phyloP scores from a whole-genome alignment of 2,113 vertebrate genomes.

The Colaptes auratus region DNA sequence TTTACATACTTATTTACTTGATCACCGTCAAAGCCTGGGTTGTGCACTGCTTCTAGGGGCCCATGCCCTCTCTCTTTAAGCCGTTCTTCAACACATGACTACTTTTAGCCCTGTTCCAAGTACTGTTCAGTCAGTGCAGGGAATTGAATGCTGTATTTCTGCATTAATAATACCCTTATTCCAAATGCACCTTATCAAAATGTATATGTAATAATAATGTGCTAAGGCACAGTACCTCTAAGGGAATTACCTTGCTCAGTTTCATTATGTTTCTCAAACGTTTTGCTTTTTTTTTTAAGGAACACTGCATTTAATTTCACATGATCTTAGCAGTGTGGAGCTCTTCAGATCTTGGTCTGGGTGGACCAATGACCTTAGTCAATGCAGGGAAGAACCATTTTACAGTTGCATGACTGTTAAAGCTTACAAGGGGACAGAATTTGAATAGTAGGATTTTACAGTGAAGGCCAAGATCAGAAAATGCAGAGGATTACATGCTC shows the following conservation, averaged over 20 bases:
- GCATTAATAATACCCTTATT: neutral
- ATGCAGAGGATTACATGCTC: neutral
- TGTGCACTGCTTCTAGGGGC: too few relatives aligned
- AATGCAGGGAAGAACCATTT: neutral
- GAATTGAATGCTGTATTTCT: neutral
- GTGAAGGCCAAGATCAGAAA: neutral
- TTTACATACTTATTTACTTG: too few relatives aligned
- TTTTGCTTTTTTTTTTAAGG: neutral
- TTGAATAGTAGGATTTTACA: neutral
- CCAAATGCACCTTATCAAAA: neutral
- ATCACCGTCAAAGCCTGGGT: too few relatives aligned
- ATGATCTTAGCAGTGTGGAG: neutral
- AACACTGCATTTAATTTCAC: neutral
- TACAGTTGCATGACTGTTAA: neutral
- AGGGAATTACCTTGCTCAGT: neutral
- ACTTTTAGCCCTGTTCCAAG: fast-evolving
- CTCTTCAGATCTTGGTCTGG: neutral
- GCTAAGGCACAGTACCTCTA: neutral
- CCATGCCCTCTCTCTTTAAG: too few relatives aligned
- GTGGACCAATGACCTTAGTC: neutral
- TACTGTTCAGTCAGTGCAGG: neutral
- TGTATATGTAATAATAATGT: neutral
- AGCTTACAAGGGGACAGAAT: neutral
- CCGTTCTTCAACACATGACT: too few relatives aligned
- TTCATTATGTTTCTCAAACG: neutral